A percentile compares a stretch with the other conserved stretches of the same genome.
These are phyloP conservation scores for Catharus minimus DNA, from an alignment of 2,113 vertebrate genomes.

Conservation along the genomic window DNA sequence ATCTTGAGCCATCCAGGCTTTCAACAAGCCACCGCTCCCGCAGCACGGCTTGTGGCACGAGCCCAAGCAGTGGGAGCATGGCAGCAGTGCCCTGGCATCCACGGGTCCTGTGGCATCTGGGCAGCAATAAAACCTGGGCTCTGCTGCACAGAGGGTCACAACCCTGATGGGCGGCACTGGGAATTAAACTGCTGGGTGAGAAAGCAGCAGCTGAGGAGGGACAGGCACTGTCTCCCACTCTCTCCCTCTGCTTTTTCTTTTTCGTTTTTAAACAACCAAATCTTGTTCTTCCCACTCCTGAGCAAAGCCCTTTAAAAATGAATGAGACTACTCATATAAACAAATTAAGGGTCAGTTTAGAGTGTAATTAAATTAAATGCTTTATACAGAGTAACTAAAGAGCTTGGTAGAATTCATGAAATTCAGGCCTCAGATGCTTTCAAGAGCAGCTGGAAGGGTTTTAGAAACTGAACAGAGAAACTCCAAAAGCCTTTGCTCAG, in stretches of 20 bases:
- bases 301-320: neutral
- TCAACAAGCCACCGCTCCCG: neutral
- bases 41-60: neutral
- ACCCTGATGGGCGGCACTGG: neutral
- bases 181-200: neutral
- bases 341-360: constrained; percentile 6
- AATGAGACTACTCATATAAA: neutral
- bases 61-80: rapidly evolving
- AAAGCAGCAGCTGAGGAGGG: neutral
- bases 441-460: neutral
- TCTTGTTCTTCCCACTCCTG: neutral
- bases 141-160: neutral
- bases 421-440: constrained; percentile 6
- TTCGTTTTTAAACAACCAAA: neutral
- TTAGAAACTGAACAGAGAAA: neutral
- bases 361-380: neutral
- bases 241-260: neutral
- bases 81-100: neutral
- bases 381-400: neutral
- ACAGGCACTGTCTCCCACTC: neutral
- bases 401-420: neutral
- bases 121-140: neutral
- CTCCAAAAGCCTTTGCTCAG: neutral
- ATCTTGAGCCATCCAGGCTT: neutral
- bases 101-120: rapidly evolving